Evolutionary conservation across 2,888 invertebrate genomes (phyloP).

Genomic region (Lydus trimaculatus): DNA sequence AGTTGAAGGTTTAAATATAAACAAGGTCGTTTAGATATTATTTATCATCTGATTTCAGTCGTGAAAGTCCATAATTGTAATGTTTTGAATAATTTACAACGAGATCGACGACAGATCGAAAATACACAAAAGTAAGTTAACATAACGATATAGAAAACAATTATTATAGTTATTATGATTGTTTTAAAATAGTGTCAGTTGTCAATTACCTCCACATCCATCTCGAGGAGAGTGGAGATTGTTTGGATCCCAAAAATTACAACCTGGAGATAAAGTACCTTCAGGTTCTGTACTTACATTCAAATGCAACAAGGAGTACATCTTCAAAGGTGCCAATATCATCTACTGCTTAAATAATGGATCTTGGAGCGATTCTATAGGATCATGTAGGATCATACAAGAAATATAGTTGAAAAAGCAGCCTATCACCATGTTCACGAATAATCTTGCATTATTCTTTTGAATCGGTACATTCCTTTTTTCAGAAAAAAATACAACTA

Average conservation of each 20-base stretch:
- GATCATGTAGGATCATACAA: conserved; percentile 19
- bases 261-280: conserved; percentile 35
- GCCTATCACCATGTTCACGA: too few relatives aligned
- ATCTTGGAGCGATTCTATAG: background rate
- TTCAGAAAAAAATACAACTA: too few relatives aligned
- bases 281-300: conserved; percentile 34
- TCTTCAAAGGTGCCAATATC: conserved; percentile 13
- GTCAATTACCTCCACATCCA: conserved; percentile 44
- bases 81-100: too few relatives aligned
- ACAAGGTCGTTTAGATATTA: too few relatives aligned
- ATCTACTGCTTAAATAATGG: background rate
- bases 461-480: too few relatives aligned
- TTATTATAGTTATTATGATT: background rate
- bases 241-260: background rate
- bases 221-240: conserved; percentile 41
- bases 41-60: too few relatives aligned
- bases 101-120: too few relatives aligned
- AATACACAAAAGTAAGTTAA: background rate
- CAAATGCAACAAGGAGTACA: conserved; percentile 37
- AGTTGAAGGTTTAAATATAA: too few relatives aligned
- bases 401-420: conserved; percentile 11
- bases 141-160: background rate
- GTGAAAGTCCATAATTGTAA: background rate
- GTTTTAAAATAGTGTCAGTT: conserved; percentile 24
- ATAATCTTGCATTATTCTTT: too few relatives aligned